These are phyloP conservation scores for Cerceris ruficornis DNA, from an alignment of 2,888 invertebrate genomes.

Conservation along the genomic window DNA sequence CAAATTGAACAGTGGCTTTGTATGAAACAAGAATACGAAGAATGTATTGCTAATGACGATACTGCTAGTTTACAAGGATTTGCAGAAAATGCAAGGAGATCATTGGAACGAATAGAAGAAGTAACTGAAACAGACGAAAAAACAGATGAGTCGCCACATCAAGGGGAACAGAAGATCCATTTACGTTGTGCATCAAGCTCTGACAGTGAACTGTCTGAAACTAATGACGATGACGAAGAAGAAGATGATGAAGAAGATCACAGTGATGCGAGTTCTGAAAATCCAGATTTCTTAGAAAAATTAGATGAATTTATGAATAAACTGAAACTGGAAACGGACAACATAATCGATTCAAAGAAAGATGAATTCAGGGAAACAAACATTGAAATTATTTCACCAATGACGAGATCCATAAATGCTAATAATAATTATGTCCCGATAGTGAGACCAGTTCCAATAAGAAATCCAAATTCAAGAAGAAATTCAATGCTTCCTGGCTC, in stretches of 20 bases:
- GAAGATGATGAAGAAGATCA: slow-evolving; percentile 82
- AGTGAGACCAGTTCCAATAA: slow-evolving; percentile 73
- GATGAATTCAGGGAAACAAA: slow-evolving; percentile 69
- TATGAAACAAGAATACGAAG: slow-evolving; percentile 93
- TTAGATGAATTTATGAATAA: slow-evolving; percentile 88
- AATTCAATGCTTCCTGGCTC: slow-evolving; percentile 80
- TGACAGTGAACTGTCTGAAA: slow-evolving; percentile 81
- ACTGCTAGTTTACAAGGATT: slow-evolving; percentile 78
- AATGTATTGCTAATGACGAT: slow-evolving; percentile 87
- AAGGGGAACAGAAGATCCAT: slow-evolving; percentile 76
- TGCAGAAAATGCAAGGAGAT: slow-evolving; percentile 83
- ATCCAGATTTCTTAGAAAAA: slow-evolving; percentile 88
- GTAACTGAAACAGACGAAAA: slow-evolving; percentile 81
- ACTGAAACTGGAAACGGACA: slow-evolving; percentile 88
- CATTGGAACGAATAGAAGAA: slow-evolving; percentile 84
- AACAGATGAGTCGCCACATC: slow-evolving; percentile 76
- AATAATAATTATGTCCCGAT: slow-evolving; percentile 73
- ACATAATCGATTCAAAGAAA: slow-evolving; percentile 80
- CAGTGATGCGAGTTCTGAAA: slow-evolving; percentile 83
- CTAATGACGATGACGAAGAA: slow-evolving; percentile 74
- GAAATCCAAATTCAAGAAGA: slow-evolving; percentile 77
- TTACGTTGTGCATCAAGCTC: slow-evolving; percentile 74
- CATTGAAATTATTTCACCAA: slow-evolving; percentile 64
- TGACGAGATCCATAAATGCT: slow-evolving; percentile 66
- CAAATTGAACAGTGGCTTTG: slow-evolving; percentile 93